Evolutionary conservation across 2,888 invertebrate species (phyloP), one percentile per base, ranked within the genome.

Genomic region (Tryphoninae sp.): DNA sequence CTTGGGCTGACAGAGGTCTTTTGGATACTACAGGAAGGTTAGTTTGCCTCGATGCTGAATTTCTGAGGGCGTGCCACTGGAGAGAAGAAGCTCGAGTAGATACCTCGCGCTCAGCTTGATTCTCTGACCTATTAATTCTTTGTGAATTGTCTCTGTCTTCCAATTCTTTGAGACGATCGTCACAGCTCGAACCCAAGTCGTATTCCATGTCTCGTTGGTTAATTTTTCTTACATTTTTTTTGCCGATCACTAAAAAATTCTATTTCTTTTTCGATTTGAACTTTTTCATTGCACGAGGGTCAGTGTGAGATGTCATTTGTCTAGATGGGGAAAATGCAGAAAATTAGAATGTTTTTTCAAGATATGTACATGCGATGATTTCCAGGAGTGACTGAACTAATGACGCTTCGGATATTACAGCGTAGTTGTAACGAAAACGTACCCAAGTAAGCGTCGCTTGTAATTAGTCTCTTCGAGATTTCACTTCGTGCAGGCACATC

Each of bases 111-210:
- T 77, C 79, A 0, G 69, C 74, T n/a, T 9, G 19, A 40, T 82
- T 65, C 16, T 73, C 80, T 4, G 67, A 49, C 83, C 64, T n/a
- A 65, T 81, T 62, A 82, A 62, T 68, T 62, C 68, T 3, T 73
- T 33, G 11, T 83, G 51, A 13, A 33, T 33, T 33, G 4, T 33
- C 6, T 1, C 33, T 1, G 33, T 78, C 75, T 82, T 89, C 88
- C 26, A 86, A 79, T 69, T 89, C 87, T 75, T 83, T 87, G 71
- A 86, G 67, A 80, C 86, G 85, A 73, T 82, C 87, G 68, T 91
- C 89, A 77, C 88, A 88, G 59, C 89, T 90, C 11, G 90, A 89
- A 40, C 86, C 89, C 42, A 89, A 90, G 84, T 91, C 89, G 86
- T 89, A 90, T 82, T 91, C 90, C 91, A 91, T 91, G 67, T 80